Evolutionary conservation across 1,140 invertebrate species (phyloP).

Genomic region (Olivierus martensii): DNA sequence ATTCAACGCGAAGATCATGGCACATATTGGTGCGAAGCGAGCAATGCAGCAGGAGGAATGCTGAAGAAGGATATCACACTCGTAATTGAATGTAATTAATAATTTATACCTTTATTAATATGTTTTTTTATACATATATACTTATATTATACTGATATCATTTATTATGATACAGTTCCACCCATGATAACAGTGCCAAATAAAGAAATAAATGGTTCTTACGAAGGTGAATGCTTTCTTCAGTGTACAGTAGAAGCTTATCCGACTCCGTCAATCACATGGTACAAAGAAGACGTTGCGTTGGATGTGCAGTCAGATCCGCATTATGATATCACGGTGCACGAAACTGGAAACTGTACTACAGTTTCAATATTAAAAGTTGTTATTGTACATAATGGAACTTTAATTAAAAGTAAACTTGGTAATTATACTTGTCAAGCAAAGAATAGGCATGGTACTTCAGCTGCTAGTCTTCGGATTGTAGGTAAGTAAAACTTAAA

Average conservation of each 20-base stretch:
- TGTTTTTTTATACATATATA: too few species aligned
- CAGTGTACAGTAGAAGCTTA: conserved; percentile 8
- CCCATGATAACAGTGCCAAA: conserved; percentile 9
- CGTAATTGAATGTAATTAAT: conserved; percentile 1
- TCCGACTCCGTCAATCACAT: conserved; percentile 4
- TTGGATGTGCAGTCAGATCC: not conserved
- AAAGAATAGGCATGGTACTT: conserved; percentile 3
- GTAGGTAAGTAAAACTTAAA: not conserved
- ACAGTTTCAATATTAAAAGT: not conserved
- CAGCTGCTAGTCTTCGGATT: not conserved
- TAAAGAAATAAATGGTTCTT: not conserved
- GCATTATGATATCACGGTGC: not conserved
- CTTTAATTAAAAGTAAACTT: too few species aligned
- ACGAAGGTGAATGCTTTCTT: not conserved
- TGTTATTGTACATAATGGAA: not conserved
- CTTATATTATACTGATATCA: not conserved
- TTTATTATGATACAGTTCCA: conserved; percentile 1
- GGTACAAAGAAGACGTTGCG: conserved; percentile 8
- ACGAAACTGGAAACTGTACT: not conserved
- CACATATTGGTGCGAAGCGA: conserved; percentile 1
- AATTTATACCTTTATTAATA: too few species aligned
- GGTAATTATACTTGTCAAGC: conserved; percentile 16
- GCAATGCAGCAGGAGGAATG: not conserved
- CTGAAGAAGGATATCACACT: not conserved
- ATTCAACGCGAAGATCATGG: not conserved